Conservation (phyloP, 1,140 invertebrate genomes). For the Trichomalopsis sarcophagae region DNA sequence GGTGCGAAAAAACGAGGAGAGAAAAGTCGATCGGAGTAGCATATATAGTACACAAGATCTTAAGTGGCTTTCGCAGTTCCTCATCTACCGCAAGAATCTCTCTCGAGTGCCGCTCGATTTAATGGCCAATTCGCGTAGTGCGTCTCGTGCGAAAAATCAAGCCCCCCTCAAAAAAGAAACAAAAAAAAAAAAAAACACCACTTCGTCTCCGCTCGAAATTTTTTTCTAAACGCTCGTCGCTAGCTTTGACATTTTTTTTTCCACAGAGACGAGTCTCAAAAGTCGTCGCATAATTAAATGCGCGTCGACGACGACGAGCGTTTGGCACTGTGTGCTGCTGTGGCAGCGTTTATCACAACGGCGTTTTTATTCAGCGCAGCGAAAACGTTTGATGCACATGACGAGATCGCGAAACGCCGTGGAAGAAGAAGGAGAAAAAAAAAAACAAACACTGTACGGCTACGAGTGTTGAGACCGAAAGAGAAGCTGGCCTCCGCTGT, state of each 20-base stretch:
- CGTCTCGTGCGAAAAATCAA: neutral
- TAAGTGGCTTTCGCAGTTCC: constrained; percentile 28
- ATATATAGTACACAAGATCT: neutral
- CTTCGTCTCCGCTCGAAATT: no score
- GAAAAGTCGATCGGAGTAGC: no score
- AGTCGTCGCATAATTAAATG: neutral
- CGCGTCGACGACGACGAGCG: no score
- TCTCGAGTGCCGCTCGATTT: neutral
- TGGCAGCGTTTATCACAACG: neutral
- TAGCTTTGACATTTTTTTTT: no score
- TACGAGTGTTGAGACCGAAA: no score
- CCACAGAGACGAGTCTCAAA: neutral
- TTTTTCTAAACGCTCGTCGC: neutral
- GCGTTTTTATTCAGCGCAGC: neutral
- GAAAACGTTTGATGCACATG: constrained; percentile 31
- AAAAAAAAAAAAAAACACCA: no score
- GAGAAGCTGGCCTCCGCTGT: neutral
- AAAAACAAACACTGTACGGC: no score
- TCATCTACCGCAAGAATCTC: neutral
- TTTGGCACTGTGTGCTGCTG: neutral
- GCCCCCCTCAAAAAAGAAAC: no score
- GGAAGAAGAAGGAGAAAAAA: neutral
- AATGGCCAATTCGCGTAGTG: neutral
- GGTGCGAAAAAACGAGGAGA: no score
- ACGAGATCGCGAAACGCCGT: neutral